phyloP scores from a whole-genome alignment of 2,797 vertebrate species.

The Lacerta viridis region DNA sequence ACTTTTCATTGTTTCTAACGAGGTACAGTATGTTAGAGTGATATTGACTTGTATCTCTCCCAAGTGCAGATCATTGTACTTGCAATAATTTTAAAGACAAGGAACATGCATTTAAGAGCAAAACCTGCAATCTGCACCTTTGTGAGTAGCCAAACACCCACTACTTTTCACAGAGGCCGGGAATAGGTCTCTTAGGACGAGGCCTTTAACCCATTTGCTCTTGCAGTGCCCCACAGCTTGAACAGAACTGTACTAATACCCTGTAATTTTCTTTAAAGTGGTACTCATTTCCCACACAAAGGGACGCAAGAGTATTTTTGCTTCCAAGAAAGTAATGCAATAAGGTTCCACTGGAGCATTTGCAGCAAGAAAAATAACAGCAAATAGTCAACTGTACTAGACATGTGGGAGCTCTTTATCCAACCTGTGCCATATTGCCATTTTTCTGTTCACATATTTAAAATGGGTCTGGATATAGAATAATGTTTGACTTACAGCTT shows the following conservation, averaged over 20 bases:
- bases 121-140: constrained; percentile 20
- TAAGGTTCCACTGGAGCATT: not conserved
- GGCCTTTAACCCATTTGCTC: constrained; percentile 29
- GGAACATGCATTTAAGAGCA: constrained; percentile 18
- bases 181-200: constrained; percentile 36
- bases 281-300: constrained; percentile 35
- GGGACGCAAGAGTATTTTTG: constrained; percentile 44
- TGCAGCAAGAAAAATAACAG: constrained; percentile 12
- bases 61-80: constrained; percentile 33
- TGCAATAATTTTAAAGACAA: constrained; percentile 42
- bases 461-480: not conserved
- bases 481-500: constrained; percentile 41
- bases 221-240: not conserved
- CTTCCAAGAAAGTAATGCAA: constrained; percentile 32
- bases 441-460: constrained; percentile 24
- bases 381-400: constrained; percentile 9
- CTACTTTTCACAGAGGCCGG: not conserved
- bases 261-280: constrained; percentile 51
- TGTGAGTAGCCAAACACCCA: constrained; percentile 36
- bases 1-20: constrained; percentile 43
- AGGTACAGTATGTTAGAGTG: constrained; percentile 21
- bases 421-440: fast-evolving
- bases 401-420: constrained; percentile 33
- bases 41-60: constrained; percentile 19
- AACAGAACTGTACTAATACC: constrained; percentile 48